A percentile compares a stretch with the other conserved stretches of the same genome.
Conservation (phyloP, 2,888 invertebrate genomes). For the Cantharis rufa region DNA sequence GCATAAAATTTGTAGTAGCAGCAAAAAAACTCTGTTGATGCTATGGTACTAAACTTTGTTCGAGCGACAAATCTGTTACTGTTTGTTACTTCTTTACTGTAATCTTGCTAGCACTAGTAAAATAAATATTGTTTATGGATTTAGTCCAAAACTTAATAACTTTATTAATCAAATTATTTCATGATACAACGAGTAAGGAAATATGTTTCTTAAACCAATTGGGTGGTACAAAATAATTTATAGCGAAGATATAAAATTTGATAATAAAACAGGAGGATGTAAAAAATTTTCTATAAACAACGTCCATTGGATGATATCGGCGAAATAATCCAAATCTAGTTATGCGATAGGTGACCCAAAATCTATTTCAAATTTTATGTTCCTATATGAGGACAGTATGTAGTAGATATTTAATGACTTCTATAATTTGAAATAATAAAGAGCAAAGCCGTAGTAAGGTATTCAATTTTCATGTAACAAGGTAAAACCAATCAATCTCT, state of each 20-base stretch:
- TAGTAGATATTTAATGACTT: not conserved
- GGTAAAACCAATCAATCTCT: not conserved
- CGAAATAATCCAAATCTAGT: not conserved
- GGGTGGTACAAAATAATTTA: not conserved
- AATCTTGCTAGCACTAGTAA: no score
- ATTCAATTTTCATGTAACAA: not conserved
- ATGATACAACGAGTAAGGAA: no score
- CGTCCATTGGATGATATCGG: not conserved
- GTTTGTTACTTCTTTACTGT: no score
- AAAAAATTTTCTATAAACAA: not conserved
- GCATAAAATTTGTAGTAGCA: no score
- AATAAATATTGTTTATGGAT: no score
- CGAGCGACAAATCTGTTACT: no score
- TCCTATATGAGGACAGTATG: not conserved
- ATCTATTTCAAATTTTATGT: not conserved
- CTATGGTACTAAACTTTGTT: no score
- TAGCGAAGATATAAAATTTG: not conserved
- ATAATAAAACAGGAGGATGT: not conserved
- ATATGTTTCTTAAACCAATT: no score
- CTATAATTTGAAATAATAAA: not conserved
- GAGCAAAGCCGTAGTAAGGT: not conserved
- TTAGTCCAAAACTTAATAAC: no score
- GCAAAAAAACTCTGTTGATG: no score
- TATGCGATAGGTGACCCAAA: not conserved
- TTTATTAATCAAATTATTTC: no score